Base-by-base conservation (phyloP, 1,140 invertebrate species). In the Ooceraea biroi region DNA sequence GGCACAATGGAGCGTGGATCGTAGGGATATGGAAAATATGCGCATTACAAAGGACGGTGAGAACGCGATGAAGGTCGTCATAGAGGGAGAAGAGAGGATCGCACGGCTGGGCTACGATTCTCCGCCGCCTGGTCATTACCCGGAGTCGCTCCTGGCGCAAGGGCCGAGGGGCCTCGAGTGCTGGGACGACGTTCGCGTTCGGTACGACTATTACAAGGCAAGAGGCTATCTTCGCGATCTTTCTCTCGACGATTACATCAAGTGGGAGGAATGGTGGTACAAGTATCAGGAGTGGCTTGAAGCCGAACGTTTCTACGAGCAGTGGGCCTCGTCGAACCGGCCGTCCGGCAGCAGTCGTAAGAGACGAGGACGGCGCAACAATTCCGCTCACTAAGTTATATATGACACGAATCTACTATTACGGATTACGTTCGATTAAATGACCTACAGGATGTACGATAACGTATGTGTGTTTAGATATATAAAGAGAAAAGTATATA, bases 241-340 rank as follows among this genome's bases (percentile, higher is more conserved):
- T 7, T 96, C 96, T 0, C 94, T 97, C 46, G 96, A 97, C 80
- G 98, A 98, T 92, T 98, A 98, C 92, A 96, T 98, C 41, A 98
- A 98, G 92, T 98, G 97, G 97, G 98, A 98, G 94, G 97, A 98
- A 93, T 98, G 98, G 98, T 98, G 97, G 97, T 98, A 98, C 93
- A 97, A 97, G 90, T 98, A 98, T 94, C 97, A 98, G 93, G 97
- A 98, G 93, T 98, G 97, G 98, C 93, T 98, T 82, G 97, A 98
- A 90, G 96, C 97, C 41, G 97, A 98, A 93, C 95, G 97, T 68
- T 97, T 97, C 84, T 97, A 97, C 91, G 97, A 97, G 93, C 96
- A 97, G 78, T 97, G 96, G 96, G 95, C 94, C 25, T 87, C 90
- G 1, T 84, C 92, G 4, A 94, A 91, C 82, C 90, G 93, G 77